Base-by-base conservation (phyloP, 2,797 vertebrate genomes). In the Rachycentron canadum region DNA sequence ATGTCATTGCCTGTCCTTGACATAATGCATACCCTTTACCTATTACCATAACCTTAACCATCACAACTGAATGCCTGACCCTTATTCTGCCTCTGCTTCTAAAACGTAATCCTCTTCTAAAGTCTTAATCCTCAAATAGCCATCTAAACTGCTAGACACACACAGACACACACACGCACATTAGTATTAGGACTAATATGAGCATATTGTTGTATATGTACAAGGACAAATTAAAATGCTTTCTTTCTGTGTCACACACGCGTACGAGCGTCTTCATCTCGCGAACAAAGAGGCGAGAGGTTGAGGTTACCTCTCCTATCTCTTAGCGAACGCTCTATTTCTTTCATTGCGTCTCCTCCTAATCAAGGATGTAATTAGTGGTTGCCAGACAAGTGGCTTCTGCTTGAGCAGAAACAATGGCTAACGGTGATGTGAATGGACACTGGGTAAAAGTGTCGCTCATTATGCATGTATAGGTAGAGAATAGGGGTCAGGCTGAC, bases 331-430 rank as follows among this genome's bases (percentile, higher is more conserved):
- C 9, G 5, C 45, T 68, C 49, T 28, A 43, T 59, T 84, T 83
- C 73, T 83, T 83, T 88, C 83, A 87, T 82, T 85, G 86, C 79
- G 78, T 91, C 83, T 85, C 81, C 83, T 81, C 78, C 85, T 90
- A 91, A 93, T 94, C 86, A 85, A 85, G 80, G 85, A 90, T 87
- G 86, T 89, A 90, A 93, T 93, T 90, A 91, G 80, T 70, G 77
- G 88, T 83, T 71, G 69, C 70, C 71, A 88, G 79, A 85, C 77
- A 76, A 85, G 82, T 72, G 55, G 63, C 86, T 89, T 88, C 69
- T 79, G 88, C 83, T 88, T 86, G 83, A 92, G 69, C 75, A 79
- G 75, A 80, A 86, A 91, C 84, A 89, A 93, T 86, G 76, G 83
- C 85, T 69, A 82, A 72, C 65, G 14, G 71, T 73, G 86, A 85